Evolutionary conservation across 2,888 invertebrate species (phyloP).

Genomic region (Synergus umbraculus): DNA sequence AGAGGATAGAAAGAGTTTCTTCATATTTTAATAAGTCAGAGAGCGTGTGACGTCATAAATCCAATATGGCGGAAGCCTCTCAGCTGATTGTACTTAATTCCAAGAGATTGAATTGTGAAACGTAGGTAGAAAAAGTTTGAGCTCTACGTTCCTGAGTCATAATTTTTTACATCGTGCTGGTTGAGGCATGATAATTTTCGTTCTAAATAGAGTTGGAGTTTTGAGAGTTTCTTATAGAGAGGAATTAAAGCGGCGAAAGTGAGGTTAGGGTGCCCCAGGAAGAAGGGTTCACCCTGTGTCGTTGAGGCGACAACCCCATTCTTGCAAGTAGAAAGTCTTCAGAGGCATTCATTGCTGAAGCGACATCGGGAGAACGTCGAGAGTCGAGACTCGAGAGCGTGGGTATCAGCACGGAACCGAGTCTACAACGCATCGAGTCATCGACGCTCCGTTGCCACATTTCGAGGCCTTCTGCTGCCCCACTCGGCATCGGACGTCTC

Average conservation of each 20-base stretch:
- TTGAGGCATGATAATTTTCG: background rate
- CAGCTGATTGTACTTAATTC: no score
- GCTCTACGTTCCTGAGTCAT: background rate
- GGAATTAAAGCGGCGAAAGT: background rate
- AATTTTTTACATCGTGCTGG: background rate
- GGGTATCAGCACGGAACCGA: constrained; percentile 78
- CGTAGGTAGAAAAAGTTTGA: background rate
- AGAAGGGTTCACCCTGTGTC: constrained; percentile 44
- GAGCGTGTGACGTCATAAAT: background rate
- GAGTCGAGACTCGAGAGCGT: constrained; percentile 76
- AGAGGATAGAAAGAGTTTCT: no score
- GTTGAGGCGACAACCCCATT: constrained; percentile 71
- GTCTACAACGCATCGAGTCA: constrained; percentile 69
- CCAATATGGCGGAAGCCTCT: background rate
- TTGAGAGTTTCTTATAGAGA: background rate
- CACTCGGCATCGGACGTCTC: constrained; percentile 44
- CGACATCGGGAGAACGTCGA: constrained; percentile 58
- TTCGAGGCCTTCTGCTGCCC: constrained; percentile 69
- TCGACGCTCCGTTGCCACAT: constrained; percentile 74
- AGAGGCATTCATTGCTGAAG: constrained; percentile 68
- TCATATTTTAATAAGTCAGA: no score
- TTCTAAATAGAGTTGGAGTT: background rate
- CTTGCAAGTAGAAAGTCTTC: constrained; percentile 75
- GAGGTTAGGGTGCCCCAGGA: background rate
- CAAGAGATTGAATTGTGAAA: background rate